Conservation (phyloP, 2,113 vertebrate species). For the Columba janthina region DNA sequence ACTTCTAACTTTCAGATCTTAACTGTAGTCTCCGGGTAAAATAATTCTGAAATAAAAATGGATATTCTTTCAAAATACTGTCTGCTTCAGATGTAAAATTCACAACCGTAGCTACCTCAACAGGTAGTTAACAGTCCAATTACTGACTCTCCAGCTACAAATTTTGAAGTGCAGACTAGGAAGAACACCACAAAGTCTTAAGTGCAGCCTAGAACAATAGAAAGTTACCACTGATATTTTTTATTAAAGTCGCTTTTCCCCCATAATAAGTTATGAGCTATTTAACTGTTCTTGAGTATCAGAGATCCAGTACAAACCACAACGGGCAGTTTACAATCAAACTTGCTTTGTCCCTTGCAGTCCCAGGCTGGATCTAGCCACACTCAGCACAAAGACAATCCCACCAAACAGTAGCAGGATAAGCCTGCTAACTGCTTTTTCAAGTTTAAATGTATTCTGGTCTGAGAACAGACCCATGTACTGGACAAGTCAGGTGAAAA, state of each 20-base stretch:
- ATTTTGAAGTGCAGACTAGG: neutral
- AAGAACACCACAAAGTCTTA: neutral
- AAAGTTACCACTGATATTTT: constrained; percentile 37
- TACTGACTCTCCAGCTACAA: neutral
- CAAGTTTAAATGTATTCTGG: neutral
- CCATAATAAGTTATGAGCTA: constrained; percentile 7
- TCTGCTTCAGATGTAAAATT: neutral
- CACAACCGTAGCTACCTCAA: neutral
- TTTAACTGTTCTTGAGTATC: constrained; percentile 37
- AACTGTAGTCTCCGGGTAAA: neutral
- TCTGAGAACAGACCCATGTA: neutral
- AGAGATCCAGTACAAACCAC: neutral
- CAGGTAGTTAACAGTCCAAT: neutral
- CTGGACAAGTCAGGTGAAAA: neutral
- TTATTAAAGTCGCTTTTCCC: neutral
- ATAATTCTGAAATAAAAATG: neutral
- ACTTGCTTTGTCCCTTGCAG: neutral
- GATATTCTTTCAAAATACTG: neutral
- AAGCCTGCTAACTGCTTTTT: neutral
- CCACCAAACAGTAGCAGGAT: rapidly evolving
- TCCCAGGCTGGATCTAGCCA: neutral
- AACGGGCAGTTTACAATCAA: constrained; percentile 3
- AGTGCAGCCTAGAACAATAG: neutral
- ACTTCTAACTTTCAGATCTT: neutral
- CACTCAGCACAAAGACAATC: neutral